phyloP scores from a whole-genome alignment of 2,113 vertebrate species.

The Embiotoca jacksoni region DNA sequence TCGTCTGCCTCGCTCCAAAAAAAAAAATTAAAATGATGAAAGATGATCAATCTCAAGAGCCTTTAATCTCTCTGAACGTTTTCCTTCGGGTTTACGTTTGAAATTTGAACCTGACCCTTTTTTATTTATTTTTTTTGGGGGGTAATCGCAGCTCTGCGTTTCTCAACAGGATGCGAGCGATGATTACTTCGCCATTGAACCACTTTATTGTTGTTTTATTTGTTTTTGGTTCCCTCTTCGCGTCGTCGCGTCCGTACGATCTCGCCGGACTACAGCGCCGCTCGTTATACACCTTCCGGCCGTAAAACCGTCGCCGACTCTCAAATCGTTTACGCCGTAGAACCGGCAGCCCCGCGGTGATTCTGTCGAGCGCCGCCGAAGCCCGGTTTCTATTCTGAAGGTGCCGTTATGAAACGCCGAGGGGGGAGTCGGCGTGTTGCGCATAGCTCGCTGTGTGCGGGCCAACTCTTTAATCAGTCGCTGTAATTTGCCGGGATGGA shows the following conservation, averaged over 20 bases:
- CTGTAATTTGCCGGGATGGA: constrained; percentile 77
- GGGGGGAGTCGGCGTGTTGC: constrained; percentile 69
- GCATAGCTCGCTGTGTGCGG: constrained; percentile 66
- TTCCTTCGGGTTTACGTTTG: constrained; percentile 13
- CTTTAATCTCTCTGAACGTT: not conserved
- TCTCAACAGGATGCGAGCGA: too few species aligned
- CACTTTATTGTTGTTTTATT: too few species aligned
- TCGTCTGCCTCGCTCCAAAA: not conserved
- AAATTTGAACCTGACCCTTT: not conserved
- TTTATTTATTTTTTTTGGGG: not conserved
- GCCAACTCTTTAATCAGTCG: constrained; percentile 79
- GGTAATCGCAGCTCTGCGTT: constrained; percentile 25
- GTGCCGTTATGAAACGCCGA: constrained; percentile 62
- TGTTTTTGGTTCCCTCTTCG: constrained; percentile 32
- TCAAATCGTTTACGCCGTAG: too few species aligned
- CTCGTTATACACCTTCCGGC: too few species aligned
- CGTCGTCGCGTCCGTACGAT: constrained; percentile 7
- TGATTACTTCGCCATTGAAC: too few species aligned
- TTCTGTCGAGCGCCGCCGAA: not conserved
- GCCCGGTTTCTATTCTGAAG: constrained; percentile 56
- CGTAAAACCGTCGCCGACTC: too few species aligned
- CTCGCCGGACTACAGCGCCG: too few species aligned
- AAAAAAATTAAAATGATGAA: not conserved
- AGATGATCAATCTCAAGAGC: not conserved
- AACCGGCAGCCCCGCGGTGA: too few species aligned